Evolutionary conservation across 2,888 invertebrate species (phyloP).

Genomic region (Galeruca laticollis): DNA sequence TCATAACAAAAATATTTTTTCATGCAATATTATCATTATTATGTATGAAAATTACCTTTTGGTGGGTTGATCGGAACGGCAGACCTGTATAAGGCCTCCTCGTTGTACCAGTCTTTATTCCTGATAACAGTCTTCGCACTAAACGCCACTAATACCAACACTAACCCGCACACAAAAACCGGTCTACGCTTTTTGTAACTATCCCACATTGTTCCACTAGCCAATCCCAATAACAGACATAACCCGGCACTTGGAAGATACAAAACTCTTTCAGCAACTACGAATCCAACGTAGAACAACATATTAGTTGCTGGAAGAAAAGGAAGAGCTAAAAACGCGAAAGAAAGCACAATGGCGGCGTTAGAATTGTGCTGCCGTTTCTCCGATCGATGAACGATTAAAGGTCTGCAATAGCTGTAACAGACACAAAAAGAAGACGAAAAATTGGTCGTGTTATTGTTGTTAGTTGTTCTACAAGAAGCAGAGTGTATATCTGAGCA

Average conservation of each 20-base stretch:
- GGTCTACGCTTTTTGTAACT: conserved; percentile 55
- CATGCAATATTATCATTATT: too few relatives aligned
- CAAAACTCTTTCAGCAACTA: conserved; percentile 94
- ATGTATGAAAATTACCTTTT: conserved; percentile 79
- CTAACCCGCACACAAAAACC: conserved; percentile 68
- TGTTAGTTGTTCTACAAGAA: conserved; percentile 78
- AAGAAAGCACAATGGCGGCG: conserved; percentile 67
- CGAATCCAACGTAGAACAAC: conserved; percentile 98
- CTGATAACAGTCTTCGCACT: conserved; percentile 83
- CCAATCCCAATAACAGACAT: conserved; percentile 88
- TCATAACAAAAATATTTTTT: too few relatives aligned
- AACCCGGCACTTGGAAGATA: conserved; percentile 97
- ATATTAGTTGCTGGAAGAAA: conserved; percentile 97
- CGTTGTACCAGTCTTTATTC: conserved; percentile 92
- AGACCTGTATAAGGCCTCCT: conserved; percentile 92
- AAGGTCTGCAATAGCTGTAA: conserved; percentile 26
- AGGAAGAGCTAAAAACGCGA: conserved; percentile 87
- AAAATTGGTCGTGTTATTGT: conserved; percentile 75
- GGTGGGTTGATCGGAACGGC: conserved; percentile 94
- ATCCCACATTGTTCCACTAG: conserved; percentile 72
- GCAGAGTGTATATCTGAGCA: conserved; percentile 77
- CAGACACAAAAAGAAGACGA: conserved; percentile 67
- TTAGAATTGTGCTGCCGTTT: conserved; percentile 46
- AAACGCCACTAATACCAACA: conserved; percentile 75
- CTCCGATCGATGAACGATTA: conserved; percentile 30